Conservation (phyloP, 2,113 vertebrate genomes). For the Stegostoma tigrinum region DNA sequence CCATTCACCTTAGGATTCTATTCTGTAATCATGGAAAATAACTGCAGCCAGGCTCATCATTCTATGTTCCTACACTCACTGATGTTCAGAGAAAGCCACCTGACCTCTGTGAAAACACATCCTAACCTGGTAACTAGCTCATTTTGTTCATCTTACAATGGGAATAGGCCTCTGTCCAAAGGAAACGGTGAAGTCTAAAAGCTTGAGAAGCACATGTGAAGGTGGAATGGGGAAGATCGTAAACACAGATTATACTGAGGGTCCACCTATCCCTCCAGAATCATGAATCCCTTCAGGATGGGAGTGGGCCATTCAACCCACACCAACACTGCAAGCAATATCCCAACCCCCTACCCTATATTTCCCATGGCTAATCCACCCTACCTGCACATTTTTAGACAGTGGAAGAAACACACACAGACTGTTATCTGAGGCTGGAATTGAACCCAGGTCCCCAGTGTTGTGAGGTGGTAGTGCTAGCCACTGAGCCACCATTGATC, state of each 20-base stretch:
- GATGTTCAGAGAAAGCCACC: background rate
- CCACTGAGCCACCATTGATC: background rate
- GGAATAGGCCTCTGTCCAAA: background rate
- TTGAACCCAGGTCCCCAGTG: no score
- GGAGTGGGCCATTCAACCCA: no score
- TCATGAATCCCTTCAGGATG: no score
- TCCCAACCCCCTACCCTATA: no score
- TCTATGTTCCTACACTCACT: background rate
- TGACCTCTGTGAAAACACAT: background rate
- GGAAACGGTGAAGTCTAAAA: background rate
- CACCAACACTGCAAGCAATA: no score
- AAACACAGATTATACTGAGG: no score
- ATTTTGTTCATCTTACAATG: background rate
- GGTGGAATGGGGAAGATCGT: background rate
- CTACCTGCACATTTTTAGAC: no score
- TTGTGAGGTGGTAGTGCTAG: no score
- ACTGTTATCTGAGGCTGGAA: no score
- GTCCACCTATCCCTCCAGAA: background rate
- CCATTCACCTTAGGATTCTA: background rate
- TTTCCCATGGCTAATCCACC: no score
- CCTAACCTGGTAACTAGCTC: background rate
- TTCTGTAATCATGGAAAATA: background rate
- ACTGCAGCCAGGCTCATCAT: background rate
- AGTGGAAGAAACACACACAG: no score
- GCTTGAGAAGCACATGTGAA: background rate